Evolutionary conservation across 2,113 vertebrate genomes (phyloP).

Genomic region (Glareola pratincola): DNA sequence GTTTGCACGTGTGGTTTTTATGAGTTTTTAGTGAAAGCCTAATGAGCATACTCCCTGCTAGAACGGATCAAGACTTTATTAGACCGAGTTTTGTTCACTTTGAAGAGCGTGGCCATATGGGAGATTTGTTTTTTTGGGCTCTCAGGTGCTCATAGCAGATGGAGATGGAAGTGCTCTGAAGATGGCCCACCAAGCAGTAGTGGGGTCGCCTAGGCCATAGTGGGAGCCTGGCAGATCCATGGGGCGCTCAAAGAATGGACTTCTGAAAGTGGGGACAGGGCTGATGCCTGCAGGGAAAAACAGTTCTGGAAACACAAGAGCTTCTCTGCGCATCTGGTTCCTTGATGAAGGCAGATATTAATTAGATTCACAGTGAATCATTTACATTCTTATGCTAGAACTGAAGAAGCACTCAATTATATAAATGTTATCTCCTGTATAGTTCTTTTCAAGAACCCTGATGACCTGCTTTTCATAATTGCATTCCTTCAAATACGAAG

Average conservation of each 20-base stretch:
- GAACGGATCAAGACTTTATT: neutral
- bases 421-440: neutral
- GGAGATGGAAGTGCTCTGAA: neutral
- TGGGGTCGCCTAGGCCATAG: neutral
- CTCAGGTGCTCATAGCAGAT: slow-evolving; percentile 35
- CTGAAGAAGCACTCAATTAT: neutral
- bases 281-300: neutral
- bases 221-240: neutral
- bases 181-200: neutral
- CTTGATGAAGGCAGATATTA: neutral
- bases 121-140: neutral
- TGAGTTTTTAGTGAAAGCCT: neutral
- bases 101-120: slow-evolving; percentile 13
- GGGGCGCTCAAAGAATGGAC: rapidly evolving
- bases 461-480: slow-evolving; percentile 2
- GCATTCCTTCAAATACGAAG: neutral
- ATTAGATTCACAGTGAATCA: neutral
- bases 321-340: neutral
- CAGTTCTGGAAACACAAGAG: neutral
- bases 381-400: neutral
- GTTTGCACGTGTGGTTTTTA: neutral
- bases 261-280: neutral
- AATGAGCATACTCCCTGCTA: neutral
- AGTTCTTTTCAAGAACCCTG: neutral
- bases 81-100: slow-evolving; percentile 6